These are phyloP conservation scores for Andrena haemorrhoa DNA, from an alignment of 2,888 invertebrate species.

Conservation along the genomic window DNA sequence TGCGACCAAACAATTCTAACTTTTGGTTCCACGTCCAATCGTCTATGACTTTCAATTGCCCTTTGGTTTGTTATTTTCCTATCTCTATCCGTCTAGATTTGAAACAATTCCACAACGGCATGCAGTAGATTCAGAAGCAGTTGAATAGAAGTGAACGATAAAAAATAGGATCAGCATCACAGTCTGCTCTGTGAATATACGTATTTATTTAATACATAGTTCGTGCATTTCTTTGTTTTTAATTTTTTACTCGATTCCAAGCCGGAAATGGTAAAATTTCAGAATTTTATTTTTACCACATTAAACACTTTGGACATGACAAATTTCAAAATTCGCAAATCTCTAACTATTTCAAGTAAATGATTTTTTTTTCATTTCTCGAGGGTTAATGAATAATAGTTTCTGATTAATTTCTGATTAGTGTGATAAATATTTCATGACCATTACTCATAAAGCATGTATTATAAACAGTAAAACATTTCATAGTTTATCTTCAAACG, in stretches of 20 bases:
- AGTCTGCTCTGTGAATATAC: neutral
- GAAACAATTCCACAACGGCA: conserved; percentile 50
- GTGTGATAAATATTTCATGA: too few species aligned
- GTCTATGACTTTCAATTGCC: conserved; percentile 54
- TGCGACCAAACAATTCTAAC: conserved; percentile 26
- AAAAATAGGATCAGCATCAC: conserved; percentile 57
- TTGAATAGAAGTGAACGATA: conserved; percentile 55
- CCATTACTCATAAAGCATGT: neutral
- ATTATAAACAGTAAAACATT: neutral
- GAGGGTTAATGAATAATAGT: neutral
- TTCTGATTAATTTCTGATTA: neutral
- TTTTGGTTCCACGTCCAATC: conserved; percentile 61
- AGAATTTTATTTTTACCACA: too few species aligned
- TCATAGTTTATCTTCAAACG: neutral
- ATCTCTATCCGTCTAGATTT: conserved; percentile 51
- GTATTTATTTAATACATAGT: too few species aligned
- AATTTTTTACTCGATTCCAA: too few species aligned
- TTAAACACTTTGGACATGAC: too few species aligned
- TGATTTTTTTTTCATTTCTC: neutral
- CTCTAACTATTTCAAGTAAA: neutral
- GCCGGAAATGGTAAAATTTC: too few species aligned
- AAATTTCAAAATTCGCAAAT: too few species aligned
- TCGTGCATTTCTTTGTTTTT: neutral
- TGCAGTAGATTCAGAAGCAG: conserved; percentile 39
- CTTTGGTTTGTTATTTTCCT: conserved; percentile 60